Base-by-base conservation (phyloP, 2,888 invertebrate genomes). In the Cataglyphis altisquamis region DNA sequence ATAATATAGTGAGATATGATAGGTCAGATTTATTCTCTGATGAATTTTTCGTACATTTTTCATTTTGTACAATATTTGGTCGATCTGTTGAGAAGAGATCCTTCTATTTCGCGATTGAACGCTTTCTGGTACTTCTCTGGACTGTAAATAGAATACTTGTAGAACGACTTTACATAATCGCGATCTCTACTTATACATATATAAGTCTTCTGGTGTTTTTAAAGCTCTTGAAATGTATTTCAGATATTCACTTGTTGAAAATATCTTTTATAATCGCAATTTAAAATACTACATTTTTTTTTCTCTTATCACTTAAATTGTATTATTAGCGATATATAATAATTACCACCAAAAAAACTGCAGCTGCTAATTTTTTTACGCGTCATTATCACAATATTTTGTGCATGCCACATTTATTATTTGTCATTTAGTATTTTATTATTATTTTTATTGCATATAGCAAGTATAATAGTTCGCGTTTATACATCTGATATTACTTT, bases 71-170 rank as follows among this genome's bases (percentile, higher is more conserved):
- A 36, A 36, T 36, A n/a, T 6, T 55, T 41, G 0, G 32, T 62
- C 52, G 55, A 60, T 63, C 55, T 36, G 81, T 80, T 84, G 82
- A 74, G 81, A 82, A 86, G 73, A 73, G 72, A 39, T 62, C 5
- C 74, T 86, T 86, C 87, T 85, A 87, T 87, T 87, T 89, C 77
- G 81, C 63, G 80, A 62, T 85, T 36, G 32, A 70, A 32, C 6
- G 36, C 21, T 73, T 83, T 82, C 77, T 64, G 78, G 64, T n/a
- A 83, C 41, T 57, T 45, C 72, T 81, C 72, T 64, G 60, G 39
- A 75, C 84, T 83, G 41, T 83, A 86, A 89, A 89, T 89, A 89
- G 88, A 84, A 84, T 88, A 82, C 67, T 75, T 60, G 73, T 83
- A 73, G 83, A 83, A 85, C 78, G 75, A 73, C 32, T 82, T 75